phyloP scores from a whole-genome alignment of 1,140 invertebrate genomes.

The Heliconius melpomene region DNA sequence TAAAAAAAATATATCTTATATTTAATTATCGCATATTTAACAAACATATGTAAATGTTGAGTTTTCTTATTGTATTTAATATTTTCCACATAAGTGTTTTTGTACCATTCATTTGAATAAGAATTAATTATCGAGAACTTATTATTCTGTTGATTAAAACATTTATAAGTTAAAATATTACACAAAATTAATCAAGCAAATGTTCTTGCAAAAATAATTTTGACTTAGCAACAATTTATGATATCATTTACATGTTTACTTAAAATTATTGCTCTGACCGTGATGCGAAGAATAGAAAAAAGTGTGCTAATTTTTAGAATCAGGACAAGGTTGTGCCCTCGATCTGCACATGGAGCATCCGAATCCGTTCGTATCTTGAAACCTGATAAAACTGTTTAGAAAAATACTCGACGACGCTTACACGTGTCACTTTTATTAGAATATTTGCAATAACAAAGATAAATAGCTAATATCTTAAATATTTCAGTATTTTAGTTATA shows the following conservation, averaged over 20 bases:
- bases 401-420: not conserved
- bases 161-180: too few species aligned
- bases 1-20: too few species aligned
- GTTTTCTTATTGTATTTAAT: not conserved
- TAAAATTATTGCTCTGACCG: constrained; percentile 51
- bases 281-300: constrained; percentile 74
- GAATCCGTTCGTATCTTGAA: constrained; percentile 39
- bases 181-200: not conserved
- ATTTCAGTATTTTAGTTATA: not conserved
- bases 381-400: constrained; percentile 38
- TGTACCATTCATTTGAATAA: too few species aligned
- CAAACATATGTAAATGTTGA: not conserved
- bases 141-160: too few species aligned
- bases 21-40: too few species aligned
- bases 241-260: constrained; percentile 21
- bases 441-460: not conserved
- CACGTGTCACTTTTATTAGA: not conserved
- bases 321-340: constrained; percentile 72
- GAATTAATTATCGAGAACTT: too few species aligned
- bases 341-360: constrained; percentile 49
- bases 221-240: constrained; percentile 6
- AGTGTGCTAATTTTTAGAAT: constrained; percentile 76
- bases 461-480: not conserved
- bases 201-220: not conserved
- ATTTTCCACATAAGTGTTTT: too few species aligned